These are phyloP conservation scores for Chaetura pelagica DNA, from an alignment of 2,113 vertebrate species.

Conservation along the genomic window DNA sequence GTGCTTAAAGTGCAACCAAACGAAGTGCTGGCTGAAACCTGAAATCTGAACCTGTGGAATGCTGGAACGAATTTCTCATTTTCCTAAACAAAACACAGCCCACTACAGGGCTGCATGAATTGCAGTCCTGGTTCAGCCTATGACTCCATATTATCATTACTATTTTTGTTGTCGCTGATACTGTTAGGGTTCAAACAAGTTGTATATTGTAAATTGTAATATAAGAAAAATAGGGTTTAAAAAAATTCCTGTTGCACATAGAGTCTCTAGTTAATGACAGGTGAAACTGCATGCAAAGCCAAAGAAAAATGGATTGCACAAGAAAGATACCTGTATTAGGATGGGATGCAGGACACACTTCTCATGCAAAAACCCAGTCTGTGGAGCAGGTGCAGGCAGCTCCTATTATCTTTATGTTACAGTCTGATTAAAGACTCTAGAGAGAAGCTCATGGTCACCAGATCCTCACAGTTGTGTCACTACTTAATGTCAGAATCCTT, in stretches of 20 bases:
- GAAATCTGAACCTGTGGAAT: slow-evolving; percentile 41
- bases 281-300: not conserved
- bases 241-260: not conserved
- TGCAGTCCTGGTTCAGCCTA: not conserved
- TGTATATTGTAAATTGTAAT: not conserved
- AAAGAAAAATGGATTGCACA: not conserved
- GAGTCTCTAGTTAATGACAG: not conserved
- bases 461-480: not conserved
- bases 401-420: not conserved
- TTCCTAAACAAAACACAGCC: slow-evolving; percentile 23
- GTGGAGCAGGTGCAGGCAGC: not conserved
- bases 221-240: not conserved
- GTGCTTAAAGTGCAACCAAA: slow-evolving; percentile 44
- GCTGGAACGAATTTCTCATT: slow-evolving; percentile 1
- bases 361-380: not conserved
- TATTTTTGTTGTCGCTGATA: not conserved
- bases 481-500: not conserved
- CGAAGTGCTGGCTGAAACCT: slow-evolving; percentile 16
- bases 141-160: not conserved
- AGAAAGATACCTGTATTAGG: not conserved
- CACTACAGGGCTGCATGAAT: not conserved
- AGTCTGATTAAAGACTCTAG: not conserved
- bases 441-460: not conserved
- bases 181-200: not conserved
- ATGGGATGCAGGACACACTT: not conserved